phyloP scores from a whole-genome alignment of 2,888 invertebrate genomes.

The Ophion costatus region DNA sequence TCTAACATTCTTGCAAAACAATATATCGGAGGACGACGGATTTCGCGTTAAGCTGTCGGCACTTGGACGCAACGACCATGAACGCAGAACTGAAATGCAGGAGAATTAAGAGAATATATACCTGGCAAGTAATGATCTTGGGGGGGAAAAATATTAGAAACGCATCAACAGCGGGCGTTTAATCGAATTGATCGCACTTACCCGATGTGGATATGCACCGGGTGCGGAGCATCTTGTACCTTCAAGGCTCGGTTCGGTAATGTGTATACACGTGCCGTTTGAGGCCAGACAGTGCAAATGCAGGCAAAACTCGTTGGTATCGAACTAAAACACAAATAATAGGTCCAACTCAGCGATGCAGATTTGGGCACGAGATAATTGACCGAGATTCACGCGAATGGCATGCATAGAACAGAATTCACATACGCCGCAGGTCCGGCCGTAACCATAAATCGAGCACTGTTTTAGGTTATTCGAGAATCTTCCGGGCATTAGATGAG shows the following conservation, averaged over 20 bases:
- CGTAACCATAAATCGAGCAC: background rate
- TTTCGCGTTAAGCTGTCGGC: background rate
- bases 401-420: background rate
- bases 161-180: background rate
- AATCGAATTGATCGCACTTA: background rate
- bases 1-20: background rate
- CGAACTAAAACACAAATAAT: background rate
- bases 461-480: slow-evolving; percentile 20
- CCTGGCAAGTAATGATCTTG: background rate
- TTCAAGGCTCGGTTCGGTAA: background rate
- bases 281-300: background rate
- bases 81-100: background rate
- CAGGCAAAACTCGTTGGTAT: background rate
- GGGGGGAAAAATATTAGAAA: background rate
- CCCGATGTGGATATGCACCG: background rate
- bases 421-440: slow-evolving; percentile 13
- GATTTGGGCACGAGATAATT: background rate
- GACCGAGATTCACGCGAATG: background rate
- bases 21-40: background rate
- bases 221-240: background rate
- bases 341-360: background rate
- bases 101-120: background rate
- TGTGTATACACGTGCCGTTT: background rate
- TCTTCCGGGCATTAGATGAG: slow-evolving; percentile 49
- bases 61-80: background rate